Evolutionary conservation across 2,113 vertebrate genomes (phyloP), one percentile per base, ranked within the genome.

Genomic region (Pangasianodon hypophthalmus): DNA sequence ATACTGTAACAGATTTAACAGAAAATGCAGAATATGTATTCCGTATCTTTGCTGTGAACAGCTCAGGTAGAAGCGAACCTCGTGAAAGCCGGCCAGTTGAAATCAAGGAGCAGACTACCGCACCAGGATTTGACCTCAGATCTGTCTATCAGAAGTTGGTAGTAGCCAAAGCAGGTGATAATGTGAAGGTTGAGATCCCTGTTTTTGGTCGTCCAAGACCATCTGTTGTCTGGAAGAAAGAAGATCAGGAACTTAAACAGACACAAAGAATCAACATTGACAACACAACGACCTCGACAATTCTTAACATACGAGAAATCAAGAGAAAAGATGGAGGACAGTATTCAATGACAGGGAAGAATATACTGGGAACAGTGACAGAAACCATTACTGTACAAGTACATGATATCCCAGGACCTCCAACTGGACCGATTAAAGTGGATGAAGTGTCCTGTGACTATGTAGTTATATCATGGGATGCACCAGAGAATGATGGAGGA

Each of bases 41-140:
- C 97, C 98, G 97, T 87, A 97, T 99, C 87, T 99, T 99, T 97
- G 98, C 98, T 67, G 97, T 99, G 71, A 99, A 99, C 92, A 98
- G 96, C 88, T 97, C 97, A 48, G 98, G 98, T 87, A 97, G 97
- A 94, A 99, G 98, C 89, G 97, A 98, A 91, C 98, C 98, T 80
- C 96, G 98, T 92, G 98, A 99, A 94, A 98, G 98, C 92, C 97
- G 98, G 67, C 98, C 98, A 9, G 96, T 97, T 91, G 86, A 97
- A 81, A 97, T 99, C 80, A 99, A 96, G 92, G 98, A 99, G 89
- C 98, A 99, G 94, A 97, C 96, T 0, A 96, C 96, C 89, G 94
- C 97, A 92, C 98, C 98, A 82, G 97, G 96, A 89, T 97, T 99
- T 95, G 98, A 99, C 86, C 95, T 99, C 26, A 97, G 98, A 90